These are phyloP conservation scores for Speoplatyrhinus poulsoni DNA, from an alignment of 2,113 vertebrate genomes.

Conservation along the genomic window DNA sequence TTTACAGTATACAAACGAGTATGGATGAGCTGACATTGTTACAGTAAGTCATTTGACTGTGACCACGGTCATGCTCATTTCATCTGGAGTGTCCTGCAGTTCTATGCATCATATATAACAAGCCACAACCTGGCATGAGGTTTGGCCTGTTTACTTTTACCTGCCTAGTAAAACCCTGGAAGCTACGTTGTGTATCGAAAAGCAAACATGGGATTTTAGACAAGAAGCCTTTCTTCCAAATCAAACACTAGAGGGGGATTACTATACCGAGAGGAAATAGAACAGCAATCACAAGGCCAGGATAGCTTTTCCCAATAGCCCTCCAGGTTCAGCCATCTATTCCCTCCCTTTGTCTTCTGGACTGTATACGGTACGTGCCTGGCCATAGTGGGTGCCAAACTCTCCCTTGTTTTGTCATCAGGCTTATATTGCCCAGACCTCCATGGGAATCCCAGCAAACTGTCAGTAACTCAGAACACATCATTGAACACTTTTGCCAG, in stretches of 20 bases:
- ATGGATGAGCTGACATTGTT: neutral
- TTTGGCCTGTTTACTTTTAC: slow-evolving; percentile 17
- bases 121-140: slow-evolving; percentile 3
- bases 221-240: slow-evolving; percentile 42
- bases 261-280: slow-evolving; percentile 28
- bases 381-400: slow-evolving; percentile 4
- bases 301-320: slow-evolving; percentile 49
- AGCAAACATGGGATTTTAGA: slow-evolving; percentile 45
- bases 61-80: slow-evolving; percentile 6
- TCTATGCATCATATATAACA: neutral
- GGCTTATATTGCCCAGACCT: slow-evolving; percentile 34
- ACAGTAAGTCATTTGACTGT: neutral
- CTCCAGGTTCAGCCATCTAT: slow-evolving; percentile 1
- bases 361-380: neutral
- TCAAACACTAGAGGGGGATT: slow-evolving; percentile 29
- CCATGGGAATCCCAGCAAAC: slow-evolving; percentile 39
- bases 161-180: slow-evolving; percentile 11
- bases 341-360: slow-evolving; percentile 5
- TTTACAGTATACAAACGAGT: neutral
- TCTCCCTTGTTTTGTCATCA: slow-evolving; percentile 22
- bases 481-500: slow-evolving; percentile 40
- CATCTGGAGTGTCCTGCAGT: neutral
- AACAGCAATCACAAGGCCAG: slow-evolving; percentile 30
- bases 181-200: slow-evolving; percentile 23
- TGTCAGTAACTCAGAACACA: slow-evolving; percentile 46